Evolutionary conservation across 1,140 invertebrate genomes (phyloP), one percentile per base, ranked within the genome.

Genomic region (Cherax destructor): DNA sequence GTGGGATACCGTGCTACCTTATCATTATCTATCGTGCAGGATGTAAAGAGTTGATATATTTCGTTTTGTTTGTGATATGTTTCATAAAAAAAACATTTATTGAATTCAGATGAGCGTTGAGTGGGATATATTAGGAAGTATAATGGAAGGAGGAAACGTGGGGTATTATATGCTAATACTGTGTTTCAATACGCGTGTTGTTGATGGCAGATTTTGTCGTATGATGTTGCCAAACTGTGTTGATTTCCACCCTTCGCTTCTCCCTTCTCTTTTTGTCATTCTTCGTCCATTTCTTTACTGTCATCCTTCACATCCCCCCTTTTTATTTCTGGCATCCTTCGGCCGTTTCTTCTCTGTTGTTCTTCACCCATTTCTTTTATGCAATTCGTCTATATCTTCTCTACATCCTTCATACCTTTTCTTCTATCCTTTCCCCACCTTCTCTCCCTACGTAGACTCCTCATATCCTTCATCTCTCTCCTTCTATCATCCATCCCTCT

Each of bases 141-240:
- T 61, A 83, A 83, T 69, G 69, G 30, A 5, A 18, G 11, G 49
- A 83, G 81, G 81, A 83, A 83, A 61, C 47, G 61, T 3, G 69
- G 13, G 69, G 47, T 61, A 83, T 83, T 83, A 69, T 83, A 83
- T 83, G 81, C 81, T 69, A 69, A 83, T 83, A 41, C n/a, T 83
- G 81, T 47, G 18, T 69, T 69, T 49, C 81, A 47, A 83, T 83
- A 83, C 80, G 59, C 56, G 30, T 41, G 50, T 83, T 13, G 18
- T 30, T 74, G n/a, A 74, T 74, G 69, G n/a, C n/a, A 56, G 52
- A 56, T 56, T 10, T 10, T 13, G 13, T 16, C n/a, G 4, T 78
- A 1, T 78, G 4, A 3, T 30, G 7, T 24, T 18, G 30, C 76
- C 11, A 18, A 5, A 69, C 11, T n/a, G 65, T 78, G n/a, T 10